Conservation (phyloP, 2,797 vertebrate genomes). For the Protonibea diacanthus region DNA sequence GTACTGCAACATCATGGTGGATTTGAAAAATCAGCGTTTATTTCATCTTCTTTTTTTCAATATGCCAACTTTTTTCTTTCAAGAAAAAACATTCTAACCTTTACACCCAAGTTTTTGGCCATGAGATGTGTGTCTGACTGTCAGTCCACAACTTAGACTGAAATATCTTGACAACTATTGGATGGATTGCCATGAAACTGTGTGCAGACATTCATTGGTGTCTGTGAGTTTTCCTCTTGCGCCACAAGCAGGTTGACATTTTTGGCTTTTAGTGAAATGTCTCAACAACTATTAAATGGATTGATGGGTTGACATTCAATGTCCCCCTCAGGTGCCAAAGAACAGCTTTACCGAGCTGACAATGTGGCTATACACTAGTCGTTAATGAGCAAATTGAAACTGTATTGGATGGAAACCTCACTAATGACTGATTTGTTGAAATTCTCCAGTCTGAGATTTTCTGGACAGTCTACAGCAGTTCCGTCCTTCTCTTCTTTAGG, state of each 20-base stretch:
- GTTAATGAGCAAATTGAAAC: background rate
- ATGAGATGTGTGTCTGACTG: background rate
- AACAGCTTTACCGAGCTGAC: background rate
- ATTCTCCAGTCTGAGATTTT: too few species aligned
- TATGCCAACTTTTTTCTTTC: background rate
- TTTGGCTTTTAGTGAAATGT: background rate
- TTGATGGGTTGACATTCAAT: background rate
- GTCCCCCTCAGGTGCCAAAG: background rate
- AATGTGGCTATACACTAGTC: background rate
- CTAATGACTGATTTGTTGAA: too few species aligned
- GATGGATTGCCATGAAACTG: background rate
- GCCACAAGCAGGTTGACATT: background rate
- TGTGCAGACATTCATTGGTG: background rate
- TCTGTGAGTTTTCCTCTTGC: background rate
- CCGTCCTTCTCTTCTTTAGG: background rate
- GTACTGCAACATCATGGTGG: background rate
- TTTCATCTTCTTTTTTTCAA: background rate
- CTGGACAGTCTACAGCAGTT: background rate
- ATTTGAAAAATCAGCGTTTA: background rate
- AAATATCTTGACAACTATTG: background rate
- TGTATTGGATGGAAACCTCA: background rate
- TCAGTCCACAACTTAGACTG: background rate
- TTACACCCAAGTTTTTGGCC: background rate
- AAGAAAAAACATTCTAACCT: background rate
- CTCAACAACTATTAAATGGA: background rate